phyloP scores from a whole-genome alignment of 1,140 invertebrate species.

The Elymnias hypermnestra region DNA sequence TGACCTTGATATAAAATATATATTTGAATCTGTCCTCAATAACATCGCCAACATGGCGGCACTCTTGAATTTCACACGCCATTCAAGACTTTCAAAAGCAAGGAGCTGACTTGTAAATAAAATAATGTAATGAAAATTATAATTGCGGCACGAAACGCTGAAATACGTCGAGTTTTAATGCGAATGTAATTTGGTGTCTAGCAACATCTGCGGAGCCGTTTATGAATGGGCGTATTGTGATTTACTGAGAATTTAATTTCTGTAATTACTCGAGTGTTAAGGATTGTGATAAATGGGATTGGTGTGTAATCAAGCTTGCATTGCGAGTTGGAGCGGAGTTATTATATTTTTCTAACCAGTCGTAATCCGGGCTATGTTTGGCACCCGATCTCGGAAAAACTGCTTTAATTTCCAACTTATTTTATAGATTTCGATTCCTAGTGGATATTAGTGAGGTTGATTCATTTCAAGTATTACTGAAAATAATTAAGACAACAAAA shows the following conservation, averaged over 20 bases:
- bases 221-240: conserved; percentile 14
- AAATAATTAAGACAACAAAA: too few species aligned
- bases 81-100: conserved; percentile 33
- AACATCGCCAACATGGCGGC: conserved; percentile 17
- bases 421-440: too few species aligned
- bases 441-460: too few species aligned
- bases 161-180: conserved; percentile 15
- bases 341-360: conserved; percentile 1
- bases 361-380: too few species aligned
- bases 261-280: conserved; percentile 16
- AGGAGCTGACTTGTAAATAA: conserved; percentile 46
- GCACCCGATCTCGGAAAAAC: too few species aligned
- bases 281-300: conserved; percentile 11
- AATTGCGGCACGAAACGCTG: conserved; percentile 10
- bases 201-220: conserved; percentile 18
- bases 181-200: conserved; percentile 29
- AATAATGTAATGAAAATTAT: conserved; percentile 42
- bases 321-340: neutral
- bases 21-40: neutral
- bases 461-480: too few species aligned
- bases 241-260: conserved; percentile 20
- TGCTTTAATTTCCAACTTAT: too few species aligned
- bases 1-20: too few species aligned
- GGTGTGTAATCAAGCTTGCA: neutral
- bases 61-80: conserved; percentile 27